Percentiles rank a stretch among this genome's conserved stretches.
Conservation (phyloP, 2,888 invertebrate genomes). For the Epirrita christyi region DNA sequence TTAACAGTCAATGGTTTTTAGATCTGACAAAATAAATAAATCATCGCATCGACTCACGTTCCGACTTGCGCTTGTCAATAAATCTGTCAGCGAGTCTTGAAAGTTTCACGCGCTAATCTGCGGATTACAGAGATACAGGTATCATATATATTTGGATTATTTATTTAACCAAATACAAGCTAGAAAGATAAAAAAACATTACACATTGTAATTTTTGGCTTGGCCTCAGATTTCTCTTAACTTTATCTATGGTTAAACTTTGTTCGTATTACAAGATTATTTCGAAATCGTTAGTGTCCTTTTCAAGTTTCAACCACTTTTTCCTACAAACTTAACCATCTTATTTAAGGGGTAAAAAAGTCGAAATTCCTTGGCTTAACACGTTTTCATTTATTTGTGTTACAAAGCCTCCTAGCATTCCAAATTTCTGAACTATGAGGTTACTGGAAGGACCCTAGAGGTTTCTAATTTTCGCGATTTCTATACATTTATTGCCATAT, state of each 20-base stretch:
- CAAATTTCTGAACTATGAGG: too few relatives aligned
- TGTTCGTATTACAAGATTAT: not conserved
- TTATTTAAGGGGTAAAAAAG: too few relatives aligned
- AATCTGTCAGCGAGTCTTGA: constrained; percentile 20
- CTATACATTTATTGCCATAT: too few relatives aligned
- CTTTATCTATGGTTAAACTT: not conserved
- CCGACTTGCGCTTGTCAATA: constrained; percentile 20
- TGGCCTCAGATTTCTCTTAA: not conserved
- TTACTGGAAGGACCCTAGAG: too few relatives aligned
- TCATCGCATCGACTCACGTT: constrained; percentile 18
- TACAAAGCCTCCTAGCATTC: too few relatives aligned
- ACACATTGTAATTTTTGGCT: not conserved
- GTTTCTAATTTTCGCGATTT: too few relatives aligned
- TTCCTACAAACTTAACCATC: too few relatives aligned
- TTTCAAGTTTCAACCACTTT: too few relatives aligned
- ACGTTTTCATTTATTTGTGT: too few relatives aligned
- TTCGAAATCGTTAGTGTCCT: too few relatives aligned
- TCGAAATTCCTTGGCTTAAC: too few relatives aligned
- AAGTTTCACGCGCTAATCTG: constrained; percentile 23
- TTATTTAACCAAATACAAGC: not conserved
- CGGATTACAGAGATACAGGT: constrained; percentile 20
- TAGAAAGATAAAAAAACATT: too few relatives aligned
- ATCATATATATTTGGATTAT: not conserved
- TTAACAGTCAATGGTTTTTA: constrained; percentile 15
- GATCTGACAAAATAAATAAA: constrained; percentile 16